Evolutionary conservation across 2,113 vertebrate genomes (phyloP).

Genomic region (Typhlomys cinereus): DNA sequence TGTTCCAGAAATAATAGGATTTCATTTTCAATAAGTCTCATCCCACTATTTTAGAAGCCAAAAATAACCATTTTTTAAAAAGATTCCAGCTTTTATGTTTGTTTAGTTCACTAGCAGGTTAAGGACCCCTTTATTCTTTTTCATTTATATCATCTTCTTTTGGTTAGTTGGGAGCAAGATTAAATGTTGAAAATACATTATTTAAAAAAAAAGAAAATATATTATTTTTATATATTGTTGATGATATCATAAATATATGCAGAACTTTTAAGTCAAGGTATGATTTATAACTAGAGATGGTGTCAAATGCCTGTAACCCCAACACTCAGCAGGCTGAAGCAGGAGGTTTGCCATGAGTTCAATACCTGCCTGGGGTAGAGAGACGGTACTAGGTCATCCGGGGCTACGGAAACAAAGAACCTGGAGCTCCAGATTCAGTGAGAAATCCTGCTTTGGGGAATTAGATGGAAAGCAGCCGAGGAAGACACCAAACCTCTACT

Average conservation of each 20-base stretch:
- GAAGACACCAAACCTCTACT: too few species aligned
- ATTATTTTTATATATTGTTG: not conserved
- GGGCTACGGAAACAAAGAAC: too few species aligned
- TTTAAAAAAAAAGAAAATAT: too few species aligned
- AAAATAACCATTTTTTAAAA: slow-evolving; percentile 5
- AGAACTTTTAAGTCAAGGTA: slow-evolving; percentile 1
- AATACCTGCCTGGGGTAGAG: not conserved
- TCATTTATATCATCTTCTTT: not conserved
- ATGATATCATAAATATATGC: slow-evolving; percentile 10
- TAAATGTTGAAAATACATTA: not conserved
- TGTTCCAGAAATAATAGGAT: slow-evolving; percentile 1
- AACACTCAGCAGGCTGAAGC: not conserved
- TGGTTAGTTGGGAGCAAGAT: not conserved
- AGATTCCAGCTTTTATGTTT: not conserved
- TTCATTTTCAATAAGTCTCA: not conserved
- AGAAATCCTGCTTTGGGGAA: too few species aligned
- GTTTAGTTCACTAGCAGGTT: slow-evolving; percentile 25
- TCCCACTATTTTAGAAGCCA: slow-evolving; percentile 37
- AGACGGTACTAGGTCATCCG: too few species aligned
- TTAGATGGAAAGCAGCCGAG: too few species aligned
- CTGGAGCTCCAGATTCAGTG: too few species aligned
- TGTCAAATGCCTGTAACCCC: not conserved
- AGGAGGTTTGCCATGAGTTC: not conserved
- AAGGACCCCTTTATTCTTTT: slow-evolving; percentile 24
- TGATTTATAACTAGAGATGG: not conserved